phyloP scores from a whole-genome alignment of 2,797 vertebrate genomes.

The Enteromius treurensis region DNA sequence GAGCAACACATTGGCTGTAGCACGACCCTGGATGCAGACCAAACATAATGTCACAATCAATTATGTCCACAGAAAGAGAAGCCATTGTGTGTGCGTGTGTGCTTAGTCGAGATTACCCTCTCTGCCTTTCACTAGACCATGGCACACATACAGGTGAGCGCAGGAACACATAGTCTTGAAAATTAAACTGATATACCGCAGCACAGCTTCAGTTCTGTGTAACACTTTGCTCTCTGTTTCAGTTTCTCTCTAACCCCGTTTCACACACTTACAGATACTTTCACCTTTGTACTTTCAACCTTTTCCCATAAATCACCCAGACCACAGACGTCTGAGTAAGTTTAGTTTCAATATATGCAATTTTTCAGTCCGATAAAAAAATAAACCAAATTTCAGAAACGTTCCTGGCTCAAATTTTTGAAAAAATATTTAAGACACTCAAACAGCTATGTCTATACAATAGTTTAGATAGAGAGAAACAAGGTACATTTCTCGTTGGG shows the following conservation, averaged over 20 bases:
- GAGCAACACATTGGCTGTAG: constrained; percentile 41
- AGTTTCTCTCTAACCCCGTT: neutral
- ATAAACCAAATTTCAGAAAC: neutral
- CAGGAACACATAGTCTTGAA: constrained; percentile 13
- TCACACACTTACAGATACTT: neutral
- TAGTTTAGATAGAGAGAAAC: neutral
- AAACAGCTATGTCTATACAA: no score
- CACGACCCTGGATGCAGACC: constrained; percentile 34
- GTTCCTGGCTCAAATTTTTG: neutral
- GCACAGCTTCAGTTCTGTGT: neutral
- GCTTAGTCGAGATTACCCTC: constrained; percentile 38
- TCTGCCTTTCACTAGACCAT: constrained; percentile 40
- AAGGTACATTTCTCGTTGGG: neutral
- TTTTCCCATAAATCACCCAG: neutral
- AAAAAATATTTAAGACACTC: neutral
- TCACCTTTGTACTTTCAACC: neutral
- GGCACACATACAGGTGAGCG: constrained; percentile 8
- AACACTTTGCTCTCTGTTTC: neutral
- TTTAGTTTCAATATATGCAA: neutral
- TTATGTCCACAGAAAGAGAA: constrained; percentile 53
- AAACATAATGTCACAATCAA: constrained; percentile 54
- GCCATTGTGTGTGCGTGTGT: constrained; percentile 48
- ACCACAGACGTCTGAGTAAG: neutral
- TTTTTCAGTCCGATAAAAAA: neutral
- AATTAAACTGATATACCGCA: neutral